Base-by-base conservation (phyloP, 2,888 invertebrate species). In the Drosophila percnosoma region DNA sequence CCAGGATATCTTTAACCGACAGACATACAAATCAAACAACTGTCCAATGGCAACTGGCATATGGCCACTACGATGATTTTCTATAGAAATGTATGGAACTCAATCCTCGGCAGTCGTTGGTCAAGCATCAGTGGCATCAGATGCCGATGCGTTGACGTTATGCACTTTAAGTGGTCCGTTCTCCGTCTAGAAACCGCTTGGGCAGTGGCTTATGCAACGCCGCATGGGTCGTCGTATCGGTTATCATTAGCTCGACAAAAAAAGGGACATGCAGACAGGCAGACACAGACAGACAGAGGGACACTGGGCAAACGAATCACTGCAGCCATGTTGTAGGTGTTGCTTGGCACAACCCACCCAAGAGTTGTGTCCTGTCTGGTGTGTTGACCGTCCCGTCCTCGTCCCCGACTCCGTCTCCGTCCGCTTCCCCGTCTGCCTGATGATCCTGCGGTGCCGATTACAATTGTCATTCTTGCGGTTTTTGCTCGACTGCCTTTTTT, bases 401-500 rank as follows among this genome's bases (percentile, higher is more conserved):
- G 21, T 34, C 8, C 34, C 31, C 11, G 31, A 10, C 31, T 33
- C 33, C 33, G 51, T 15, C 57, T 63, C 27, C 15, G 8, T 21
- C 1, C 10, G 4, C 27, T 5, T 27, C 5, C 29, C 11, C 11
- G 54, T 21, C 53, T 65, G 63, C 58, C 38, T 59, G 59, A 34
- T 49, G 52, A 45, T 66, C 73, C 80, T 77, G 78, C 66, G 75
- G 84, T 80, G 65, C 66, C 85, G 87, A 72, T 85, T 83, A 76
- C 83, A 83, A 83, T 87, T 87, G 81, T 85, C 85, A 77, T 80
- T 82, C 75, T 71, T 85, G 85, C 71, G 85, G 85, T 85, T 85
- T 82, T 59, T 51, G 61, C 63, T 69, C 42, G 69, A 33, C 65
- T 70, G 55, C 54, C 75, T 57, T 68, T 83, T 80, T 73, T 83